Evolutionary conservation across 2,113 vertebrate species (phyloP).

Genomic region (Oryzias javanicus): DNA sequence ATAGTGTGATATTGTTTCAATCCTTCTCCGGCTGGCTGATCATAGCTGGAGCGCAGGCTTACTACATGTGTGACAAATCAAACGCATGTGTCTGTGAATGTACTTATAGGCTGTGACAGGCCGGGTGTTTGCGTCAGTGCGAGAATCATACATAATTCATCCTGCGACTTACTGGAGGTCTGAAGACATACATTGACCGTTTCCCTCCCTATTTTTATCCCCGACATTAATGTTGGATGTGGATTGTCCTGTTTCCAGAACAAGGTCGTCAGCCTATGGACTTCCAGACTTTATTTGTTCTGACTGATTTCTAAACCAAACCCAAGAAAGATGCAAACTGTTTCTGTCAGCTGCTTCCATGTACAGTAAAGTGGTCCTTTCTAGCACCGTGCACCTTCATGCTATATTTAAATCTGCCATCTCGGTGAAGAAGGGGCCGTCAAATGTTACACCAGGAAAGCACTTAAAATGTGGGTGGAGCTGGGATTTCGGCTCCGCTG

Average conservation of each 20-base stretch:
- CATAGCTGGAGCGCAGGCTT: not conserved
- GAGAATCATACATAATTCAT: constrained; percentile 46
- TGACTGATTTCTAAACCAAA: constrained; percentile 51
- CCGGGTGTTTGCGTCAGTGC: constrained; percentile 24
- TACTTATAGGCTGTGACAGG: constrained; percentile 8
- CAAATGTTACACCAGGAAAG: constrained; percentile 52
- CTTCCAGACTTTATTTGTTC: constrained; percentile 61
- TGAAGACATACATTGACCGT: constrained; percentile 18
- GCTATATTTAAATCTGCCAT: constrained; percentile 67
- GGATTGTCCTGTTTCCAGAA: constrained; percentile 12
- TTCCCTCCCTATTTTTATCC: constrained; percentile 22
- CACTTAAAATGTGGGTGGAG: constrained; percentile 59
- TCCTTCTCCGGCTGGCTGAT: not conserved
- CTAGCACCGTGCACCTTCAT: constrained; percentile 24
- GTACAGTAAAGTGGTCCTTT: constrained; percentile 62
- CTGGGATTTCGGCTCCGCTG: constrained; percentile 27
- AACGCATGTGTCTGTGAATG: constrained; percentile 9
- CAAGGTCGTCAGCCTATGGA: constrained; percentile 24
- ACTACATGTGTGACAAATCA: constrained; percentile 11
- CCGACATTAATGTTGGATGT: constrained; percentile 24
- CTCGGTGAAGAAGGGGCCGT: constrained; percentile 40
- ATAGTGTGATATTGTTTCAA: not conserved
- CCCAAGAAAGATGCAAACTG: constrained; percentile 27
- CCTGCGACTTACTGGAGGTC: constrained; percentile 23
- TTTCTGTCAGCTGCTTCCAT: constrained; percentile 42